Base-by-base conservation (phyloP, 2,888 invertebrate species). In the Perithous albicinctus region DNA sequence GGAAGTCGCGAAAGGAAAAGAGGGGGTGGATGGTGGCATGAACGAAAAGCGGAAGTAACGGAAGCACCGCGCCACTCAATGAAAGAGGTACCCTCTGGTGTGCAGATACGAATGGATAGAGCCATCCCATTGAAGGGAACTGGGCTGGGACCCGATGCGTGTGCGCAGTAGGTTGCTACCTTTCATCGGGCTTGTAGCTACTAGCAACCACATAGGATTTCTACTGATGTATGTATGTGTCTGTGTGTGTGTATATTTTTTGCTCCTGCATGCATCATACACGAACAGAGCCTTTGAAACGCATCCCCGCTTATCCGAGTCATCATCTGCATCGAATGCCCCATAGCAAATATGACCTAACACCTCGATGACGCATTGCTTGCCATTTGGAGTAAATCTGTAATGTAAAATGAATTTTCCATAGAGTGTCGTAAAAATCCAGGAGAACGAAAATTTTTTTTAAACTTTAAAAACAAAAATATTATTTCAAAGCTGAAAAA, bases 31-130 rank as follows among this genome's bases (percentile, higher is more conserved):
- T 84, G 67, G 85, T 61, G 32, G 43, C 83, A 89, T 90, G 90
- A 90, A 91, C 90, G 90, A 86, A 88, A 89, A 89, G 86, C 86
- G 88, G 88, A 89, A 88, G 89, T 86, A 86, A 85, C 86, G 85
- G 80, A 85, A 67, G 70, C 61, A 67, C 51, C 46, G 83, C 80
- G 86, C 84, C 87, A 88, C 89, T 91, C 90, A 91, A 91, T 92
- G 91, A 88, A 90, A 89, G 88, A 87, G 88, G 86, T 84, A 82
- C 85, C 87, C 86, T n/a, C 85, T 85, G 86, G 82, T 87, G 82
- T 87, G 85, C 87, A 88, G 87, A 89, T 89, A 88, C 91, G 90
- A 91, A 91, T 89, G 91, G 88, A 84, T 86, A 84, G 87, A 87
- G 87, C 84, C 86, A 84, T 88, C 86, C 88, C 91, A 91, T 91